phyloP scores from a whole-genome alignment of 2,797 vertebrate species.

The Argentina silus region DNA sequence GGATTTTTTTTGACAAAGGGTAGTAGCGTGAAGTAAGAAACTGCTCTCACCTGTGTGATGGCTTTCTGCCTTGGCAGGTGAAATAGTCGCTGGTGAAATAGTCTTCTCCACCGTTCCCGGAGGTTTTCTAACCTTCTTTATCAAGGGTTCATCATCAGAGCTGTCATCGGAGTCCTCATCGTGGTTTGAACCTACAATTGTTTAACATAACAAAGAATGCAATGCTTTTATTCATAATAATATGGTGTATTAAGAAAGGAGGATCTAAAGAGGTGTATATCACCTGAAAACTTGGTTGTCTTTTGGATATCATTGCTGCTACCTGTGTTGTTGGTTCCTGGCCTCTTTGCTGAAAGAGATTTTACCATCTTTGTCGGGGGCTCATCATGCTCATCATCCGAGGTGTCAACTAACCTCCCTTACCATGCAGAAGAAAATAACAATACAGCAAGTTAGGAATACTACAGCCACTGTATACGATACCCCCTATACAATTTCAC shows the following conservation, averaged over 20 bases:
- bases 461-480: too few species aligned
- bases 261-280: neutral
- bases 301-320: neutral
- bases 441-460: neutral
- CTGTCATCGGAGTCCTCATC: neutral
- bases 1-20: too few species aligned
- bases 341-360: neutral
- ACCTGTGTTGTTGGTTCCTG: neutral
- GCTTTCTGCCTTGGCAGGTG: neutral
- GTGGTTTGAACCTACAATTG: neutral
- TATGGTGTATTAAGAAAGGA: too few species aligned
- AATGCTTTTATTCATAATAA: too few species aligned
- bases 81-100: neutral
- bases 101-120: conserved; percentile 43
- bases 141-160: conserved; percentile 10
- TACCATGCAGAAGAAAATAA: neutral
- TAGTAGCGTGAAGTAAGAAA: neutral
- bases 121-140: conserved; percentile 26
- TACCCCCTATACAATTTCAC: neutral
- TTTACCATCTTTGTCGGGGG: conserved; percentile 2
- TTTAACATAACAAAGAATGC: too few species aligned
- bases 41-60: neutral
- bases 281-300: too few species aligned
- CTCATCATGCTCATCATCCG: conserved; percentile 14
- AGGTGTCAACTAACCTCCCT: neutral